A percentile compares a stretch with the other conserved stretches of the same genome.
These are phyloP conservation scores for Platycnemis pennipes DNA, from an alignment of 2,888 invertebrate species.

Conservation along the genomic window DNA sequence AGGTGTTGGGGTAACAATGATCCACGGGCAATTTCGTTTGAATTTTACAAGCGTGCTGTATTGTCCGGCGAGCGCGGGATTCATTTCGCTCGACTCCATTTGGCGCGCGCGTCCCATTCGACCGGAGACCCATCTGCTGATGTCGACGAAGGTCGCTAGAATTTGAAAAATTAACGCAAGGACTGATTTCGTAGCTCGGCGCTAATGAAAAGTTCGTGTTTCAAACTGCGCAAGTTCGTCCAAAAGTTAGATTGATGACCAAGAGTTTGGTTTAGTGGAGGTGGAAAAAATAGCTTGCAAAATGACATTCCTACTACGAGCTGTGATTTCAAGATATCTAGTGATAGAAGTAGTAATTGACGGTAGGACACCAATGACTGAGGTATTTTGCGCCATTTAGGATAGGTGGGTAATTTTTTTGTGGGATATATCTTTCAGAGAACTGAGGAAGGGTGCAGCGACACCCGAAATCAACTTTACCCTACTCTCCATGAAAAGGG, in stretches of 20 bases:
- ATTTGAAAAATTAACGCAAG: constrained; percentile 20
- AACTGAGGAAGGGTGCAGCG: too few species aligned
- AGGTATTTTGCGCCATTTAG: too few species aligned
- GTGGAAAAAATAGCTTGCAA: neutral
- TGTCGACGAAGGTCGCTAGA: neutral
- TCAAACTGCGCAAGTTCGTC: neutral
- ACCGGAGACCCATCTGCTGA: neutral
- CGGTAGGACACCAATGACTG: too few species aligned
- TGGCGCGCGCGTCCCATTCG: neutral
- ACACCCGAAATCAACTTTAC: too few species aligned
- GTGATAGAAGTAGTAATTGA: too few species aligned
- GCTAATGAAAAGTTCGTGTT: neutral
- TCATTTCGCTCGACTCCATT: constrained; percentile 6
- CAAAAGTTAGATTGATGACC: neutral
- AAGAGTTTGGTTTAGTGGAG: neutral
- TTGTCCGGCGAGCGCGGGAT: constrained; percentile 3
- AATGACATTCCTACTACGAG: too few species aligned
- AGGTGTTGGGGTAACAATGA: constrained; percentile 29
- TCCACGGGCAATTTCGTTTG: constrained; percentile 36
- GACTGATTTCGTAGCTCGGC: constrained; percentile 16
- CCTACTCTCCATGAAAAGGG: too few species aligned
- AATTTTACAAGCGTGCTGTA: constrained; percentile 30
- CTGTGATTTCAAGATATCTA: too few species aligned
- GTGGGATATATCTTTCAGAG: too few species aligned
- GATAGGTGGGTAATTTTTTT: too few species aligned